Percentiles rank a stretch among this genome's conserved stretches.
Conservation (phyloP, 1,140 invertebrate species). For the Notospermus geniculatus region DNA sequence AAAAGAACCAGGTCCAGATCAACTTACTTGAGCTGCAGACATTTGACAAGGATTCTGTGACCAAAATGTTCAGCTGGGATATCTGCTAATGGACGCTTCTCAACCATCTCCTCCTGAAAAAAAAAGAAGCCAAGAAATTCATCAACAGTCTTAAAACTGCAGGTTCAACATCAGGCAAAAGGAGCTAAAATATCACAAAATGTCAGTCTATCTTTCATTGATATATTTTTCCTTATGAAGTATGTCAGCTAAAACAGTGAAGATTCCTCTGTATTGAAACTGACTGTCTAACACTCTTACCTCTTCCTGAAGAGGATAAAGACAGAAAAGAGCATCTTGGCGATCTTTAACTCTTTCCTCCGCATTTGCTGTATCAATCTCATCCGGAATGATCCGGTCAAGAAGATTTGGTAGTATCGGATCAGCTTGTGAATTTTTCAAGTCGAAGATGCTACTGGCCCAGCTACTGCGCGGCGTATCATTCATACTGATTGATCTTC, state of each 20-base stretch:
- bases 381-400: slow-evolving; percentile 76
- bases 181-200: too few relatives aligned
- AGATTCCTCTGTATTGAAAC: too few relatives aligned
- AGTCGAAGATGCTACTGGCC: slow-evolving; percentile 74
- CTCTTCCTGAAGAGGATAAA: slow-evolving; percentile 73
- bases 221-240: slow-evolving; percentile 4
- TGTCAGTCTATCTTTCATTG: slow-evolving; percentile 32
- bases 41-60: slow-evolving; percentile 83
- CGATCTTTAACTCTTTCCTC: slow-evolving; percentile 74
- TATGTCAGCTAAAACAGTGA: too few relatives aligned
- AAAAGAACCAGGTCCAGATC: too few relatives aligned
- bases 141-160: too few relatives aligned
- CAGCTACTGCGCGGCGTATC: slow-evolving; percentile 88
- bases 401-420: slow-evolving; percentile 79
- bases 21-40: slow-evolving; percentile 75
- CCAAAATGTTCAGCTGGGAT: slow-evolving; percentile 77
- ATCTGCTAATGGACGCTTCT: slow-evolving; percentile 68
- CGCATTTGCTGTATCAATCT: slow-evolving; percentile 81
- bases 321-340: slow-evolving; percentile 72
- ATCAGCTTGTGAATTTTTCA: slow-evolving; percentile 68
- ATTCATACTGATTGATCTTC: slow-evolving; percentile 60
- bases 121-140: slow-evolving; percentile 6
- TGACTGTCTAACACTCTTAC: slow-evolving; percentile 64
- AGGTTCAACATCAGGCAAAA: too few relatives aligned
- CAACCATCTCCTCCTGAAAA: slow-evolving; percentile 64